These are phyloP conservation scores for Aurelia aurita DNA, from an alignment of 30 jellyfish, hydroid and myxozoan species.

Conservation along the genomic window DNA sequence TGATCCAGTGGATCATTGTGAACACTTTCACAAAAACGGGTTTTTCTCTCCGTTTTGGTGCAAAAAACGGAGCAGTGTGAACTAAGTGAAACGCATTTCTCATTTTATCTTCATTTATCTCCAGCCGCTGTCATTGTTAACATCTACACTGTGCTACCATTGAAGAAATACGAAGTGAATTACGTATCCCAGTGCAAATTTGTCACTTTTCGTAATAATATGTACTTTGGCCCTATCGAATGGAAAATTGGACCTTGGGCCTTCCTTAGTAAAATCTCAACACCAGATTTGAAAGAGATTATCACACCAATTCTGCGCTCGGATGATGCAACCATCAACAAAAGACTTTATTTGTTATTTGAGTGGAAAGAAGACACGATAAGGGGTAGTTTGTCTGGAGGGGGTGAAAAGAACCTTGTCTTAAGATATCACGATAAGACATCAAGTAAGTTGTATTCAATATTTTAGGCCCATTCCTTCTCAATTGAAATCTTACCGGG, in stretches of 20 bases:
- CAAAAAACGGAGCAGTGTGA: too few relatives aligned
- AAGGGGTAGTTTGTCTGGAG: background rate
- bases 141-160: conserved; percentile 33
- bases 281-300: conserved; percentile 54
- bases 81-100: too few relatives aligned
- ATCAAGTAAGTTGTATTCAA: too few relatives aligned
- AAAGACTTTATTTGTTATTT: conserved; percentile 15
- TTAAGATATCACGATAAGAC: too few relatives aligned
- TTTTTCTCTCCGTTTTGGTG: too few relatives aligned
- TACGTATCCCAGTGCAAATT: conserved; percentile 32
- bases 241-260: conserved; percentile 31
- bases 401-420: too few relatives aligned
- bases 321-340: conserved; percentile 13
- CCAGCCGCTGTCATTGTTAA: background rate
- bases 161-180: background rate
- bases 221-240: conserved; percentile 61
- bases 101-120: background rate
- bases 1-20: too few relatives aligned
- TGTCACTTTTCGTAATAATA: conserved; percentile 19
- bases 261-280: background rate
- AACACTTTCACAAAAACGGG: too few relatives aligned
- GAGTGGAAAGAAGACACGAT: conserved; percentile 40
- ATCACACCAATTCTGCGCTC: conserved; percentile 40
- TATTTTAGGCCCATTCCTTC: too few relatives aligned
- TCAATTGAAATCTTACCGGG: too few relatives aligned